Evolutionary conservation across 2,797 vertebrate species (phyloP).

Genomic region (Crocodylus rhombifer): DNA sequence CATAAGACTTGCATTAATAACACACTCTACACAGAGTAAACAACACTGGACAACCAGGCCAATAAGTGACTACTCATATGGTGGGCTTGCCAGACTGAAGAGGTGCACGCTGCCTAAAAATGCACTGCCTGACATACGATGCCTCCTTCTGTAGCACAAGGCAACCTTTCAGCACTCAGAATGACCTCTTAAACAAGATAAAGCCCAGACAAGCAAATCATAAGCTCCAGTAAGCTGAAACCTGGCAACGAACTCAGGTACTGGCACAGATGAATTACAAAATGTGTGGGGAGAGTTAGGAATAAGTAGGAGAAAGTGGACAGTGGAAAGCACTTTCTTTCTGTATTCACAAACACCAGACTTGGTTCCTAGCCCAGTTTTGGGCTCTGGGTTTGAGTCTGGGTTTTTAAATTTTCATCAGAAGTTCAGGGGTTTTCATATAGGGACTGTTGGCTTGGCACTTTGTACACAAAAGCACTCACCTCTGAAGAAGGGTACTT

Average conservation of each 20-base stretch:
- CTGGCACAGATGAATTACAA: slow-evolving; percentile 35
- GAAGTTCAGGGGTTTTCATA: neutral
- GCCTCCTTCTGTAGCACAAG: slow-evolving; percentile 26
- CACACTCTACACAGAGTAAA: slow-evolving; percentile 30
- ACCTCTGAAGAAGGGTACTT: neutral
- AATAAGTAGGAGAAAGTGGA: slow-evolving; percentile 24
- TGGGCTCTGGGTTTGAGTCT: neutral
- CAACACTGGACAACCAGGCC: neutral
- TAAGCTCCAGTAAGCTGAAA: slow-evolving; percentile 47
- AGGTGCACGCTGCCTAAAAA: slow-evolving; percentile 1
- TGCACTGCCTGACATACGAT: neutral
- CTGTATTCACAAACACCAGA: neutral
- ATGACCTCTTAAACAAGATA: slow-evolving; percentile 51
- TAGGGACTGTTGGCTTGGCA: neutral
- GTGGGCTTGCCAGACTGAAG: slow-evolving; percentile 10
- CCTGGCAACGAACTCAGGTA: slow-evolving; percentile 41
- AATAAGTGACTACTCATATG: neutral
- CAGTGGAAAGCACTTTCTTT: neutral
- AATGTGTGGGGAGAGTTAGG: neutral
- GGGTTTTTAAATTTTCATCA: neutral
- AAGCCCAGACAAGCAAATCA: slow-evolving; percentile 35
- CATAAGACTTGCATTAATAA: slow-evolving; percentile 52
- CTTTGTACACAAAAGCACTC: slow-evolving; percentile 3
- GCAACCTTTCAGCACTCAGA: neutral
- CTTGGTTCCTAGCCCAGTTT: neutral